phyloP scores from a whole-genome alignment of 1,140 invertebrate genomes.

The Brachionus calyciflorus region DNA sequence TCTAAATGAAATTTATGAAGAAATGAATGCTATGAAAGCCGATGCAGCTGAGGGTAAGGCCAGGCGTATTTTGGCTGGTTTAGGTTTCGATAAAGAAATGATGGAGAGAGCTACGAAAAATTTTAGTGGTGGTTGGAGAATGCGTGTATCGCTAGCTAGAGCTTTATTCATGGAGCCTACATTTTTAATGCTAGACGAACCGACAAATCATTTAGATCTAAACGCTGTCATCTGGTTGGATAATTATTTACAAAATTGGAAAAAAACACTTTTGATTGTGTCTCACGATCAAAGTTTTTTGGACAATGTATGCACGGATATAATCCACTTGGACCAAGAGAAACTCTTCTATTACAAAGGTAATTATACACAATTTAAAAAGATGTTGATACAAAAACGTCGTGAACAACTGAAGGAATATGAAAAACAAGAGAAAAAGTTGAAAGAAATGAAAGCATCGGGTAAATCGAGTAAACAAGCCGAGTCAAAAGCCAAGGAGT shows the following conservation, averaged over 20 bases:
- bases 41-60: conserved; percentile 94
- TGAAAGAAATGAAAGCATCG: conserved; percentile 88
- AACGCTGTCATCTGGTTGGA: conserved; percentile 99
- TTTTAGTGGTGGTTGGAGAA: conserved; percentile 96
- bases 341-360: conserved; percentile 96
- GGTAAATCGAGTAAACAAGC: conserved; percentile 92
- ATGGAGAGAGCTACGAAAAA: conserved; percentile 87
- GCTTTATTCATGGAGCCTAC: conserved; percentile 80
- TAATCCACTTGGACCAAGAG: conserved; percentile 90
- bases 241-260: conserved; percentile 95
- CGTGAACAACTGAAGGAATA: conserved; percentile 94
- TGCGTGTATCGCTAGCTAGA: conserved; percentile 88
- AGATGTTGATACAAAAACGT: conserved; percentile 92
- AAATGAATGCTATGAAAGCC: conserved; percentile 89
- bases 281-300: conserved; percentile 99
- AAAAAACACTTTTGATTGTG: conserved; percentile 92
- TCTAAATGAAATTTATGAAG: conserved; percentile 85
- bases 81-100: conserved; percentile 91
- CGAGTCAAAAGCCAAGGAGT: conserved; percentile 87
- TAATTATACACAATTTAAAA: conserved; percentile 90
- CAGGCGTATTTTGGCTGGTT: conserved; percentile 87
- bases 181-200: conserved; percentile 90
- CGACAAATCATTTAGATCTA: conserved; percentile 78
- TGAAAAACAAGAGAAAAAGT: conserved; percentile 92
- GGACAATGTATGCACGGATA: conserved; percentile 97